A percentile compares a stretch with the other conserved stretches of the same genome.
Conservation (phyloP, 2,113 vertebrate genomes). For the Pelmatolapia mariae region DNA sequence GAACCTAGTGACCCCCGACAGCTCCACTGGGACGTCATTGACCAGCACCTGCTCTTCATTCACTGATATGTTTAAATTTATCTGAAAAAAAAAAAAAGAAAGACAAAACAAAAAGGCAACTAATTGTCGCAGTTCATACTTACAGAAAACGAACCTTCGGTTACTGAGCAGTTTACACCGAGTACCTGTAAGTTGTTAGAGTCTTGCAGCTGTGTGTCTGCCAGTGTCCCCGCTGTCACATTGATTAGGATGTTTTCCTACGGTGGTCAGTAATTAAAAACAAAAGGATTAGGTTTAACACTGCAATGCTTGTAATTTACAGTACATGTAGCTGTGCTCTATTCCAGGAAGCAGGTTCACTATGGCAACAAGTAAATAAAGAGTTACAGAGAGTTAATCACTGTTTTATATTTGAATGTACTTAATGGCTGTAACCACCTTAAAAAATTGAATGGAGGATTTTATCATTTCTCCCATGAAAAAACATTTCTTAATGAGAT, state of each 20-base stretch:
- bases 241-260: constrained; percentile 82
- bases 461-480: not conserved
- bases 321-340: not conserved
- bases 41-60: constrained; percentile 79
- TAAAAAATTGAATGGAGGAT: not conserved
- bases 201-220: constrained; percentile 59
- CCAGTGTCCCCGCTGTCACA: constrained; percentile 69
- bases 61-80: constrained; percentile 68
- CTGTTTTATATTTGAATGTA: not conserved
- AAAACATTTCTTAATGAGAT: not conserved
- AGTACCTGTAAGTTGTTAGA: constrained; percentile 79
- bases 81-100: constrained; percentile 40
- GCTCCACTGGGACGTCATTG: constrained; percentile 84
- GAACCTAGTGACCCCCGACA: constrained; percentile 81
- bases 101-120: not conserved
- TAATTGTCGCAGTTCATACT: not conserved
- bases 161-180: not conserved
- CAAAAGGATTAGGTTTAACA: not conserved
- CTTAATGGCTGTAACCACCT: not conserved
- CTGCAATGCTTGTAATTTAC: not conserved
- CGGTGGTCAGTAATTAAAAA: not conserved
- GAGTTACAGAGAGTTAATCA: not conserved
- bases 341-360: not conserved
- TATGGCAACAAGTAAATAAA: not conserved
- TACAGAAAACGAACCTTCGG: not conserved